Evolutionary conservation across 1,140 invertebrate species (phyloP), one percentile per base, ranked within the genome.

Genomic region (Drepana arcuata): DNA sequence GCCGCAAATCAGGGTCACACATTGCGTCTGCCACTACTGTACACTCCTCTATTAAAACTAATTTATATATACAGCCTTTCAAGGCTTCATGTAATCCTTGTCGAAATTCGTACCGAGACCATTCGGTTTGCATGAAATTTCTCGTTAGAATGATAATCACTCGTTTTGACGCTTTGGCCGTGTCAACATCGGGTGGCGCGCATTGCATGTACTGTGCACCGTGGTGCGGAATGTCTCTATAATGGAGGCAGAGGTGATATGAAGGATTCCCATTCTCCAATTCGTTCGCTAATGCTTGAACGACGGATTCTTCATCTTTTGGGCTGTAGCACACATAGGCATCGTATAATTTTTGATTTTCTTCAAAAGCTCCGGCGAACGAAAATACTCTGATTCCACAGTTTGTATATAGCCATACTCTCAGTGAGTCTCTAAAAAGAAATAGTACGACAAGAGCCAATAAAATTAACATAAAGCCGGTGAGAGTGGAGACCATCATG

Each of bases 281-380:
- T 56, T 95, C 93, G 1, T 89, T 89, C 1, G 91, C 92, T 24
- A 98, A 85, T 5, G 91, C 92, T 49, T 94, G 91, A 14, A 93
- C 84, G 0, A 97, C 92, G 64, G 95, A 95, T 62, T 95, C 90
- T 59, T 96, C 93, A 78, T 98, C 95, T 75, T 95, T 94, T 11
- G 93, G 92, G 43, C 93, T 95, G 82, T 98, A 97, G 42, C 94
- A 91, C 2, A 98, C 90, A 73, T 96, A 97, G 21, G 93, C 95
- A 67, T 98, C 96, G 77, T 95, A 97, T 7, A 95, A 82, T 55
- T 95, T 95, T 60, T 95, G 92, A 30, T 89, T 88, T 47, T 94
- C 92, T 63, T 92, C 91, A 58, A 87, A 89, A 37, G 83, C 41
- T 44, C 82, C 59, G 54, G 82, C 61, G 78, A 88, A 79, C 68